Evolutionary conservation across 2,888 invertebrate species (phyloP), one percentile per base, ranked within the genome.

Genomic region (Nudaria mundana): DNA sequence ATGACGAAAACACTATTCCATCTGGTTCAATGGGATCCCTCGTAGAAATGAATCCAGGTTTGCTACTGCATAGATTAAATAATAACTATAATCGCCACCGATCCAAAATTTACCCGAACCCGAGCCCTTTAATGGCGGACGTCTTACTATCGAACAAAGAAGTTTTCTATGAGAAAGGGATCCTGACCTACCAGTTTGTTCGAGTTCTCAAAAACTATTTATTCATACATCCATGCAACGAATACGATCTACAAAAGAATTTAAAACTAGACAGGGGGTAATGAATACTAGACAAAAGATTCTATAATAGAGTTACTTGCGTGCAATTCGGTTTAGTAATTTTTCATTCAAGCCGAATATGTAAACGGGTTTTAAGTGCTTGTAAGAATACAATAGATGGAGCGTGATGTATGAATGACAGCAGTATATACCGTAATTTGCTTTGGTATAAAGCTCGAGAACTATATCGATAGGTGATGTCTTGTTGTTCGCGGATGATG

Each of bases 141-240:
- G 82, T 76, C 77, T 82, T 78, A 82, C 85, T 84, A 86, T 77
- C 60, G 70, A 70, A 86, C 83, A 85, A 86, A 84, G 62, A 76
- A 71, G 52, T 80, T 69, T 74, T 87, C 86, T 87, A 87, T 87
- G 86, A 88, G 88, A 87, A 88, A 84, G 78, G 85, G 80, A 85
- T 85, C 87, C 84, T 84, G 87, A 87, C 82, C 85, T 87, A 87
- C 87, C 87, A 88, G 88, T 88, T 87, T 80, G 71, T 78, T 76
- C 75, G 67, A 79, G 75, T 72, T 82, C 76, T 77, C 72, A 80
- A 83, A 81, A 84, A 82, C 81, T 84, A 86, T 86, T 85, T 85
- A 86, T 88, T 85, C 86, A 85, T 86, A 82, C 84, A 84, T 81
- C 78, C 79, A 79, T 81, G 79, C 81, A 81, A 68, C 81, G 75